Evolutionary conservation across 2,113 vertebrate species (phyloP), one percentile per base, ranked within the genome.

Genomic region (Noturus placidus): DNA sequence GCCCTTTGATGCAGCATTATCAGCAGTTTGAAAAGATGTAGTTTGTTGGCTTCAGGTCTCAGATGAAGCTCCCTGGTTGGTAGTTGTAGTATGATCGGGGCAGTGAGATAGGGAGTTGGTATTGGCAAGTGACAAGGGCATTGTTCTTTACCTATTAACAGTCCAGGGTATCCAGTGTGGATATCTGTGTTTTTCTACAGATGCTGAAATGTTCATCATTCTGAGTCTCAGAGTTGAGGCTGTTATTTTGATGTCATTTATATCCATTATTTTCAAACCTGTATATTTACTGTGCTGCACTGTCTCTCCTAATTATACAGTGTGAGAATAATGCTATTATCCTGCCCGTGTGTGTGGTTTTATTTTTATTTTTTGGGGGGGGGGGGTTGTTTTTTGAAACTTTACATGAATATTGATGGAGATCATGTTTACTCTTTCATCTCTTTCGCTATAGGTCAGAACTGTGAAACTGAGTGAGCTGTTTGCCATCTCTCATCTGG

Each of bases 401-500:
- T 19, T 22, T 74, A 11, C 20, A 3, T 72, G 7, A 20, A 19
- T 3, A 1, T 38, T 38, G 33, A 30, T 63, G 30, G 65, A 20
- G 17, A 6, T 72, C 7, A 38, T 1, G 2, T 38, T 38, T 20
- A 19, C 33, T 72, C 33, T 38, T 72, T 22, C 2, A 2, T 42
- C 9, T 42, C 70, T 5, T 87, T 59, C 30, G 93, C 82, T 80
- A 27, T 86, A 96, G 98, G 92, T 93, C 88, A 89, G 97, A 54
- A 95, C 91, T 19, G 91, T 99, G 93, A 96, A 95, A 86, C 95
- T 99, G 89, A 91, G 94, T 56, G 95, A 98, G 69, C 95, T 97
- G 86, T 92, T 95, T 3, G 93, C 94, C 54, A 91, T 98, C 85
- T 96, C 97, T 86, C 96, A 98, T 88, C 92, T 99, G 92, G 95